These are phyloP conservation scores for Cisticola juncidis DNA, from an alignment of 2,113 vertebrate genomes.

Conservation along the genomic window DNA sequence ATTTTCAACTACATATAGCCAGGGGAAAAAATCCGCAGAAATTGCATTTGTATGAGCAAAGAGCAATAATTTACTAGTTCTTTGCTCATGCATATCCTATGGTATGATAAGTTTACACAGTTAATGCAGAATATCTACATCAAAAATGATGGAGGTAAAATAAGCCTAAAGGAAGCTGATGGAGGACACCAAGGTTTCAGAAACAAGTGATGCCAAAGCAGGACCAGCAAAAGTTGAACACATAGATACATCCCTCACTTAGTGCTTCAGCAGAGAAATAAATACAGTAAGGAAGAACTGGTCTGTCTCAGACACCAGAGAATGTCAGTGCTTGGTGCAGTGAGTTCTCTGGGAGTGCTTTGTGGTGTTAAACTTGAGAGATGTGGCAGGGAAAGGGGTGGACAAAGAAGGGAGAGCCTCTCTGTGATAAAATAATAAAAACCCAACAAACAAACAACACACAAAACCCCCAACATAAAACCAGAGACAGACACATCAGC, in stretches of 20 bases:
- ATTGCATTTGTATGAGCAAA: not conserved
- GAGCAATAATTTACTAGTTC: not conserved
- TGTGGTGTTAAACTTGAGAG: not conserved
- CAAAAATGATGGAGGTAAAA: not conserved
- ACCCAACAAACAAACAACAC: not conserved
- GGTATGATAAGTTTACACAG: not conserved
- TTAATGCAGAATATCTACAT: not conserved
- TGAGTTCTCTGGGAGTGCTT: not conserved
- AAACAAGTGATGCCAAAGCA: not conserved
- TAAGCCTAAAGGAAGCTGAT: not conserved
- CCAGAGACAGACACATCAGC: not conserved
- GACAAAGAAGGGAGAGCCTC: not conserved
- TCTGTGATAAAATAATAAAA: not conserved
- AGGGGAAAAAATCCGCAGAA: not conserved
- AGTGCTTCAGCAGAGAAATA: not conserved
- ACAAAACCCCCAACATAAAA: not conserved
- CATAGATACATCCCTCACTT: not conserved
- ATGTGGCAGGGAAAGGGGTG: fast-evolving
- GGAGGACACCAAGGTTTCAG: not conserved
- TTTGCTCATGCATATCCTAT: not conserved
- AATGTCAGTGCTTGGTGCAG: not conserved
- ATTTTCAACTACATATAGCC: not conserved
- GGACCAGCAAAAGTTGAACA: not conserved
- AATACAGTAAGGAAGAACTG: not conserved
- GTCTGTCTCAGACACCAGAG: not conserved